Evolutionary conservation across 1,140 invertebrate genomes (phyloP).

Genomic region (Aphelenchoides fujianensis): DNA sequence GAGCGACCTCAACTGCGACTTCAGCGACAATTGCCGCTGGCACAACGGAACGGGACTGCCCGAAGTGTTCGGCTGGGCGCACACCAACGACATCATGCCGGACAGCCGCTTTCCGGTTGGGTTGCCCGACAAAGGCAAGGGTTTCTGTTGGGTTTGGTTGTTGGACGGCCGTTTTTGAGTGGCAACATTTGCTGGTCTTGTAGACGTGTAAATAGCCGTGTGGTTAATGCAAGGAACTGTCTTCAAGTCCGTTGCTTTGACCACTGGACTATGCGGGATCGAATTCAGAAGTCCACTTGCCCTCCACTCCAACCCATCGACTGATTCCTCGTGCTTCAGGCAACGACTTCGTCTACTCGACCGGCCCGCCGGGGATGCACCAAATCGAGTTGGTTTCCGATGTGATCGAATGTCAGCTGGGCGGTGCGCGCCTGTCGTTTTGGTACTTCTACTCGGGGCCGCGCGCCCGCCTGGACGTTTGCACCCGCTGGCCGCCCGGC

Average conservation of each 20-base stretch:
- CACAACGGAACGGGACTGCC: constrained; percentile 25
- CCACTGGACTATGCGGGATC: too few species aligned
- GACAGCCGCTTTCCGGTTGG: constrained; percentile 12
- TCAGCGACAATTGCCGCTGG: constrained; percentile 20
- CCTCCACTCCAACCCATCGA: too few species aligned
- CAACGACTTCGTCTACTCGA: constrained; percentile 20
- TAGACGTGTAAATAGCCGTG: background rate
- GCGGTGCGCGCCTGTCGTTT: constrained; percentile 24
- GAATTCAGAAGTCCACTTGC: too few species aligned
- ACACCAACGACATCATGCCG: constrained; percentile 23
- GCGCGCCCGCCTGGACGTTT: constrained; percentile 16
- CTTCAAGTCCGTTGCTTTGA: too few species aligned
- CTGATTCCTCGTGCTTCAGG: constrained; percentile 17
- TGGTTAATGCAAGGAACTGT: too few species aligned
- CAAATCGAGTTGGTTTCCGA: constrained; percentile 27
- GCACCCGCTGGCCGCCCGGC: constrained; percentile 26
- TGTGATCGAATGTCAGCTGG: constrained; percentile 30
- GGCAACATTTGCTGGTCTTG: too few species aligned
- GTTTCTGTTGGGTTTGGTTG: too few species aligned
- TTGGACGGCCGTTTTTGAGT: too few species aligned
- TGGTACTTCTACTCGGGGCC: constrained; percentile 23
- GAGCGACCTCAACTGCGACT: constrained; percentile 22
- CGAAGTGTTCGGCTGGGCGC: constrained; percentile 20
- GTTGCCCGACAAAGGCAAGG: constrained; percentile 14
- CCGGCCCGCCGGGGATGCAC: constrained; percentile 23